Evolutionary conservation across 1,140 invertebrate species (phyloP).

Genomic region (Microplitis mediator): DNA sequence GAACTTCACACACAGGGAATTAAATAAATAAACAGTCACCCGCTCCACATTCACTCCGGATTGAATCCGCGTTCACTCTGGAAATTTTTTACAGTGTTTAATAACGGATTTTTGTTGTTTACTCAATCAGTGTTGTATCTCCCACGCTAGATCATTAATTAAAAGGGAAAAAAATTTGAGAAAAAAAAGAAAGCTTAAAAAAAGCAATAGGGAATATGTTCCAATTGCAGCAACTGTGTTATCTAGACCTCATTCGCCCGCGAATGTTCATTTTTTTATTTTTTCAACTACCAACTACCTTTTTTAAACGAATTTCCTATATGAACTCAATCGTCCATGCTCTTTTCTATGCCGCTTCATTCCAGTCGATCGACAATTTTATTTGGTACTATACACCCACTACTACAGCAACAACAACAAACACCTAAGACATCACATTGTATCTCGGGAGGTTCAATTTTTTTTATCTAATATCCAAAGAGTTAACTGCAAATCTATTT

Average conservation of each 20-base stretch:
- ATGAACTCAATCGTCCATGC: not conserved
- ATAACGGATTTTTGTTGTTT: too few relatives aligned
- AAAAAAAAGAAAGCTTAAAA: not conserved
- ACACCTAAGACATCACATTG: not conserved
- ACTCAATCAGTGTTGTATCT: too few relatives aligned
- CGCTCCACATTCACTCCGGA: too few relatives aligned
- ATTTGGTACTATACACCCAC: not conserved
- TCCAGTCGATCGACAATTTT: not conserved
- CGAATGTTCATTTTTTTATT: not conserved
- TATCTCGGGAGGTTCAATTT: too few relatives aligned
- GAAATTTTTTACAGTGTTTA: too few relatives aligned
- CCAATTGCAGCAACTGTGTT: not conserved
- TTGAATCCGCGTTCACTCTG: too few relatives aligned
- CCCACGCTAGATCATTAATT: not conserved
- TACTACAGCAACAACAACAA: not conserved
- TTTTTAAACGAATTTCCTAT: slow-evolving; percentile 7
- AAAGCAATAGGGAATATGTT: not conserved
- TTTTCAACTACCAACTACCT: not conserved
- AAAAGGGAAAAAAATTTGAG: not conserved
- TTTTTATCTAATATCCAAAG: too few relatives aligned
- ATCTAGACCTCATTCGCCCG: not conserved
- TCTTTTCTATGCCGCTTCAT: not conserved
- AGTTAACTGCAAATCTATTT: too few relatives aligned
- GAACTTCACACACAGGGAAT: too few relatives aligned
- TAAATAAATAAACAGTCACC: too few relatives aligned